A percentile compares a stretch with the other conserved stretches of the same genome.
These are phyloP conservation scores for Micrasema minimum DNA, from an alignment of 1,140 invertebrate species.

Conservation along the genomic window DNA sequence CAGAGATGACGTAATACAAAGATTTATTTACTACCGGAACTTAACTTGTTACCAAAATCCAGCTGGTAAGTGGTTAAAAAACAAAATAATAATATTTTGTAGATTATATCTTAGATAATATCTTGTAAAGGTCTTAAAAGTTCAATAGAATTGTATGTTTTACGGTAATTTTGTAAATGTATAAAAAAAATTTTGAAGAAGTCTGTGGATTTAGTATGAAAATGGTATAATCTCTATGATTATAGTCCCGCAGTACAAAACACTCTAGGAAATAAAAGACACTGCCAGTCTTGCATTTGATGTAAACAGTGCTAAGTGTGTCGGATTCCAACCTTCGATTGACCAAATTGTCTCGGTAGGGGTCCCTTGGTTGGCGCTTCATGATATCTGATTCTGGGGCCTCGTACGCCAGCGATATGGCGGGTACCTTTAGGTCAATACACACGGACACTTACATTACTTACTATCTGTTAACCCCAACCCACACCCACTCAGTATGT, in stretches of 20 bases:
- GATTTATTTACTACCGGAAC: too few relatives aligned
- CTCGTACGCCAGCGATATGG: constrained; percentile 97
- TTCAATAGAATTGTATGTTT: too few relatives aligned
- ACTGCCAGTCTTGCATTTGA: constrained; percentile 52
- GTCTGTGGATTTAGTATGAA: too few relatives aligned
- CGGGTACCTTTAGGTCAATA: constrained; percentile 81
- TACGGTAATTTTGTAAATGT: too few relatives aligned
- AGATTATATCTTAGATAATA: too few relatives aligned
- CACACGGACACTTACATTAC: constrained; percentile 52
- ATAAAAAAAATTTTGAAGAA: too few relatives aligned
- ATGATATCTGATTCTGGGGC: constrained; percentile 96
- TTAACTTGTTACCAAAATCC: too few relatives aligned
- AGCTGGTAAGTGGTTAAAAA: too few relatives aligned
- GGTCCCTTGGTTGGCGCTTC: constrained; percentile 94
- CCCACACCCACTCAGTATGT: neutral
- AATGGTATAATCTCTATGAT: constrained; percentile 19
- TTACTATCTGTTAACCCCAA: constrained; percentile 1
- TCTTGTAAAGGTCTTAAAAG: too few relatives aligned
- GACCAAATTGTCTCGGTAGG: constrained; percentile 93
- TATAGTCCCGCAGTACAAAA: constrained; percentile 28
- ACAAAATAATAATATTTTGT: too few relatives aligned
- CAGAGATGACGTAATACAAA: too few relatives aligned
- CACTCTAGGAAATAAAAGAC: constrained; percentile 52
- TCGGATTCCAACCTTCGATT: constrained; percentile 82
- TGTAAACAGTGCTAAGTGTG: constrained; percentile 51